A percentile compares a stretch with the other conserved stretches of the same genome.
Evolutionary conservation across 2,113 vertebrate genomes (phyloP).

Genomic region (Grus americana): DNA sequence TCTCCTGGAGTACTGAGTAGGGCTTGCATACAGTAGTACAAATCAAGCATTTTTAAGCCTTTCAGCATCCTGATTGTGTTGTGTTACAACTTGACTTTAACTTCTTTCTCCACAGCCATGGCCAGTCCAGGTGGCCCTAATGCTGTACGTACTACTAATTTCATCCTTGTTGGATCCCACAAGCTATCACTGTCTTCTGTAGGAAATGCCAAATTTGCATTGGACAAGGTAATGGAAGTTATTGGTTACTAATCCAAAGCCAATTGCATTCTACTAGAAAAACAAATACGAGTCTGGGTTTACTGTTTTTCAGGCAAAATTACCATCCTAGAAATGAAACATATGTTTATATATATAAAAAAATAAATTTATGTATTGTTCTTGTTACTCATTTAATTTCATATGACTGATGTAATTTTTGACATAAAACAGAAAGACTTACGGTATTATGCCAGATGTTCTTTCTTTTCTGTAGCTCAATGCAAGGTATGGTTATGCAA

Average conservation of each 20-base stretch:
- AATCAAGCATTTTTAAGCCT: neutral
- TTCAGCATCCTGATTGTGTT: neutral
- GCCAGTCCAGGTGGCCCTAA: conserved; percentile 90
- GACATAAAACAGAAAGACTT: neutral
- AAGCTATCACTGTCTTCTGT: conserved; percentile 84
- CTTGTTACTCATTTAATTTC: neutral
- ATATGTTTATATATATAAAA: neutral
- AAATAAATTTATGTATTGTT: neutral
- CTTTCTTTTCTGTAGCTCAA: neutral
- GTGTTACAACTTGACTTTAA: neutral
- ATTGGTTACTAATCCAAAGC: neutral
- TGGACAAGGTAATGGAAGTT: conserved; percentile 88
- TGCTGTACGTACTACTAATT: conserved; percentile 90
- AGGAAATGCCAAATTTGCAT: conserved; percentile 84
- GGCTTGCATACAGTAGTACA: neutral
- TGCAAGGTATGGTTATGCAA: neutral
- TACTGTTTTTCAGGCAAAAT: neutral
- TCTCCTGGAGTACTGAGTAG: neutral
- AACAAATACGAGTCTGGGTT: neutral
- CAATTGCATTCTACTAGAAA: neutral
- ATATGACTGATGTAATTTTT: neutral
- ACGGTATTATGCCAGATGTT: neutral
- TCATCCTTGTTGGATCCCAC: conserved; percentile 87
- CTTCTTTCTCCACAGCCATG: conserved; percentile 74
- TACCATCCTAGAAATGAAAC: neutral